Conservation (phyloP, 2,888 invertebrate genomes). For the Dasysyrphus tricinctus region DNA sequence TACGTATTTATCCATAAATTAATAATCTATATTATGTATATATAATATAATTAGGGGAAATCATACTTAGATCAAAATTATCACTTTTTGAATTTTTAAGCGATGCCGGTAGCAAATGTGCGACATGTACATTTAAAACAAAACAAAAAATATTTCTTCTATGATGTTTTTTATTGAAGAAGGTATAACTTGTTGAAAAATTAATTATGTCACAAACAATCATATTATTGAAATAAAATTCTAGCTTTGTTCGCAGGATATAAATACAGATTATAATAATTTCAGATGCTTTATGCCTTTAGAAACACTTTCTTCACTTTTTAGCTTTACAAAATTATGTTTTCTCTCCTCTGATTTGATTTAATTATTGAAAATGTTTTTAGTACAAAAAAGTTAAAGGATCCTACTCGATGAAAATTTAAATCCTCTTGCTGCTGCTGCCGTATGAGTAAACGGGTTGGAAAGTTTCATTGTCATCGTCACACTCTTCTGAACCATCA, state of each 20-base stretch:
- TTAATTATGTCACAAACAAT: slow-evolving; percentile 58
- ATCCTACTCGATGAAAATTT: slow-evolving; percentile 23
- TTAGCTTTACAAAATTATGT: slow-evolving; percentile 18
- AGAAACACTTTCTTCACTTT: slow-evolving; percentile 42
- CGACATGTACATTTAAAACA: neutral
- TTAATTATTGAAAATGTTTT: slow-evolving; percentile 42
- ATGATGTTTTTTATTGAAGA: slow-evolving; percentile 71
- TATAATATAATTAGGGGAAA: no score
- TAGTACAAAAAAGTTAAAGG: slow-evolving; percentile 11
- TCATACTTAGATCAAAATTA: no score
- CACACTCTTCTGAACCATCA: slow-evolving; percentile 91
- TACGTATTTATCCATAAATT: no score
- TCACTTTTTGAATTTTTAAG: no score
- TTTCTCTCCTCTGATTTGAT: slow-evolving; percentile 12
- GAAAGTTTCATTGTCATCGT: slow-evolving; percentile 83
- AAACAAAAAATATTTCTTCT: slow-evolving; percentile 39
- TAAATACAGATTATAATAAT: slow-evolving; percentile 29
- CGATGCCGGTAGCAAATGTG: no score
- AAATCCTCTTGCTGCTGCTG: slow-evolving; percentile 70
- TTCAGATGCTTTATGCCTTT: slow-evolving; percentile 24
- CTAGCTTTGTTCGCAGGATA: slow-evolving; percentile 60
- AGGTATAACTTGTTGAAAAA: slow-evolving; percentile 58
- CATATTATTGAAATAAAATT: slow-evolving; percentile 34
- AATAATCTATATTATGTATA: no score
- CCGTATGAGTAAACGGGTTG: slow-evolving; percentile 81